Percentiles rank a stretch among this genome's conserved stretches.
Evolutionary conservation across 2,113 vertebrate genomes (phyloP).

Genomic region (Peromyscus maniculatus): DNA sequence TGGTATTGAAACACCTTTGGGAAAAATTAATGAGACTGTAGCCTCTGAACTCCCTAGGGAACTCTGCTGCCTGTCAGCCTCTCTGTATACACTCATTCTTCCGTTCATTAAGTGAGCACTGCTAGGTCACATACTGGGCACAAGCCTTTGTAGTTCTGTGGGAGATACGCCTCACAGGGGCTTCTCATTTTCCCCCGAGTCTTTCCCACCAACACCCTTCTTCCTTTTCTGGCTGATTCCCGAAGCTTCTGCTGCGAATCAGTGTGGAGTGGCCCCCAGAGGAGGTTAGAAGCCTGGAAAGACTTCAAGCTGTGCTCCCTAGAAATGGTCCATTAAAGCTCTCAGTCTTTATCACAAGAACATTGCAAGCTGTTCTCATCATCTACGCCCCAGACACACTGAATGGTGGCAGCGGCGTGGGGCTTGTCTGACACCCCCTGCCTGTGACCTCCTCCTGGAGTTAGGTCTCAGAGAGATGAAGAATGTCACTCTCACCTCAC

Average conservation of each 20-base stretch:
- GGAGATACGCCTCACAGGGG: not conserved
- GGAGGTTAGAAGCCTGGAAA: conserved; percentile 44
- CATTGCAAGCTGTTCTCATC: conserved; percentile 67
- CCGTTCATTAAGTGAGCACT: not conserved
- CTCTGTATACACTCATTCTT: not conserved
- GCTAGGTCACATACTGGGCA: not conserved
- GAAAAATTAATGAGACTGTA: not conserved
- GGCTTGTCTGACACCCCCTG: conserved; percentile 1
- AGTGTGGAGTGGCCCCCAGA: not conserved
- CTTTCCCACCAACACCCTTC: not conserved
- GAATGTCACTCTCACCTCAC: not conserved
- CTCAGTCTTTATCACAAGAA: conserved; percentile 55
- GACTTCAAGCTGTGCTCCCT: conserved; percentile 62
- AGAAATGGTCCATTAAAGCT: conserved; percentile 58
- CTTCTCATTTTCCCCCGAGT: not conserved
- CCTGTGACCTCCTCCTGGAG: not conserved
- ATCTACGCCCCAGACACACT: not conserved
- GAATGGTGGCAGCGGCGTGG: not conserved
- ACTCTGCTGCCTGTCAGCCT: not conserved
- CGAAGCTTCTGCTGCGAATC: conserved; percentile 48
- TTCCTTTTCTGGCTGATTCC: not conserved
- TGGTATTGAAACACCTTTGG: conserved; percentile 27
- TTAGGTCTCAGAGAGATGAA: not conserved
- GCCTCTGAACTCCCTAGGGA: not conserved
- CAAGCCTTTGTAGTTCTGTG: not conserved